Evolutionary conservation across 1,140 invertebrate species (phyloP).

Genomic region (Aphis craccivora): DNA sequence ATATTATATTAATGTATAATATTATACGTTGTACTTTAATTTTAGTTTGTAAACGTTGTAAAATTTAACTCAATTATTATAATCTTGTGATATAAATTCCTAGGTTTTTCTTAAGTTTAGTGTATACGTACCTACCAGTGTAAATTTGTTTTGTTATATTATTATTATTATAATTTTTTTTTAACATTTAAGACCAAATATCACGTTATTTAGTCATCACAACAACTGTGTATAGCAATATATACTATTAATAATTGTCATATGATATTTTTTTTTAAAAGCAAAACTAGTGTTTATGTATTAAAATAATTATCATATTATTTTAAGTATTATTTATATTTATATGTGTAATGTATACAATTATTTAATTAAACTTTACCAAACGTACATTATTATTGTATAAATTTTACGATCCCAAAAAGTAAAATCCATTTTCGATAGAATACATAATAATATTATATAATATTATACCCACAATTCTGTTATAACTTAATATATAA

Average conservation of each 20-base stretch:
- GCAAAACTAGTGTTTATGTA: constrained; percentile 32
- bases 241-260: background rate
- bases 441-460: background rate
- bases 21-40: constrained; percentile 33
- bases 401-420: constrained; percentile 30
- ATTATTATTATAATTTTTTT: constrained; percentile 47
- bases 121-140: constrained; percentile 29
- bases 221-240: constrained; percentile 40
- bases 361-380: constrained; percentile 40
- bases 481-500: constrained; percentile 18
- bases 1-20: background rate
- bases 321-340: constrained; percentile 40
- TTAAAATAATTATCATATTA: constrained; percentile 20
- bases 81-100: constrained; percentile 55
- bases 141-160: constrained; percentile 50
- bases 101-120: constrained; percentile 45
- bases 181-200: constrained; percentile 1
- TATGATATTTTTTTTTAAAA: constrained; percentile 14
- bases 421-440: background rate
- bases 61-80: constrained; percentile 49
- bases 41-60: constrained; percentile 40
- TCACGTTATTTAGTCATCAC: constrained; percentile 52
- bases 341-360: constrained; percentile 23
- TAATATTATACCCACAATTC: background rate
- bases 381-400: constrained; percentile 23